Base-by-base conservation (phyloP, 1,140 invertebrate genomes). In the Lepeophtheirus salmonis region DNA sequence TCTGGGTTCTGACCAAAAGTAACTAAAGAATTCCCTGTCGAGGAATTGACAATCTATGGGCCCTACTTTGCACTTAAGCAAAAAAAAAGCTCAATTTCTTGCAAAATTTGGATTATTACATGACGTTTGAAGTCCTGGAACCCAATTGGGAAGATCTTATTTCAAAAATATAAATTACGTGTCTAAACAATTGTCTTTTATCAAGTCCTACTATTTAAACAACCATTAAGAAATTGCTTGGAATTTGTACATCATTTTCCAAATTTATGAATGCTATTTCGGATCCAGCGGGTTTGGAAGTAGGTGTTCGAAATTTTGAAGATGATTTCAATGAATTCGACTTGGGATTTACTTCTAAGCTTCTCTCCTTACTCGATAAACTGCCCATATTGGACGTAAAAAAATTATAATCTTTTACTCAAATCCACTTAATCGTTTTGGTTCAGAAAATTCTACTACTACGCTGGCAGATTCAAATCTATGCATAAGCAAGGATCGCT, bases 91-190 rank as follows among this genome's bases (percentile, higher is more conserved):
- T 96, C 41, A 88, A 89, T 72, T 96, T 91, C 73, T 80, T 97
- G 57, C 92, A 96, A 71, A 92, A 96, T 73, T 76, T 97, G 61
- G 84, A 91, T 68, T 96, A 97, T 74, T 96, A 97, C 70, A 95
- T 96, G 86, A 92, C 89, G 78, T 84, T 95, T 61, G 92, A 97
- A 77, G 90, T 89, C 49, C 88, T 97, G 65, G 91, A 97, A 70
- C 89, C 89, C 16, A 86, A 87, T 70, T 97, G 91, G 90, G 79
- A 84, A 65, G 78, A 79, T 20, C 92, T 97, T 68, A 77, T 89
- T 60, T 77, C 80, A 54, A 86, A 85, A 69, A 83, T 96, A 72
- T 77, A 80, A 58, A 84, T 89, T 69, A 80, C 78, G 56, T 94
- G 89, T 68, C 73, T 96, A 13, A 84, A 84, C 64, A 89, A 96